A percentile compares a stretch with the other conserved stretches of the same genome.
These are phyloP conservation scores for Artibeus lituratus DNA, from an alignment of 2,797 vertebrate genomes.

Conservation along the genomic window DNA sequence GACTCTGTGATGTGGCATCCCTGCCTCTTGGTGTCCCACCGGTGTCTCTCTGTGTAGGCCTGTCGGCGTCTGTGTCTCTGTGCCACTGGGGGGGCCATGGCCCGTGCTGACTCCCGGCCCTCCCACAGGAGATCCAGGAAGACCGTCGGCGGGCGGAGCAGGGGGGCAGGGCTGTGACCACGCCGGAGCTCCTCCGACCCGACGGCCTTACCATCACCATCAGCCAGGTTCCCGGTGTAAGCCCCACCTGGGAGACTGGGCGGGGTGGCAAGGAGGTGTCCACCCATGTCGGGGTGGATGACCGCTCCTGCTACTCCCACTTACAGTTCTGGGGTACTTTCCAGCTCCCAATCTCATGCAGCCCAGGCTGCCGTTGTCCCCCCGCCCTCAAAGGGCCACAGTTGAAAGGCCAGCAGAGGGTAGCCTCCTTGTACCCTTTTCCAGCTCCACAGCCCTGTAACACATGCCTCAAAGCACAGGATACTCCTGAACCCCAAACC, in stretches of 20 bases:
- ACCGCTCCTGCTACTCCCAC: background rate
- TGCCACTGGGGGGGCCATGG: background rate
- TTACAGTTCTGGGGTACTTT: background rate
- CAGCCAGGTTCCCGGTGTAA: slow-evolving; percentile 91
- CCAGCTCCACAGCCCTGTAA: background rate
- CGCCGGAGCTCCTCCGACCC: slow-evolving; percentile 84
- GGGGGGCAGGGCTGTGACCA: slow-evolving; percentile 90
- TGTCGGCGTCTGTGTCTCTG: slow-evolving; percentile 2
- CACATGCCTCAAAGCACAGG: background rate
- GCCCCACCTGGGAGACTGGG: slow-evolving; percentile 53
- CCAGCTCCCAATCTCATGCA: background rate
- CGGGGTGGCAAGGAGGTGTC: background rate
- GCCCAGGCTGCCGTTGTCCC: background rate
- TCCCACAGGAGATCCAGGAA: slow-evolving; percentile 95
- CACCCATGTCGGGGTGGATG: background rate
- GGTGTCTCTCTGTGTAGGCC: slow-evolving; percentile 40
- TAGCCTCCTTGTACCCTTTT: background rate
- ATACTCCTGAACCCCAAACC: background rate
- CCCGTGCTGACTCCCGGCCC: slow-evolving; percentile 52
- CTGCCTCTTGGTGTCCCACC: slow-evolving; percentile 21
- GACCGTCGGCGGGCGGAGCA: slow-evolving; percentile 94
- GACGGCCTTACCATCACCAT: slow-evolving; percentile 96
- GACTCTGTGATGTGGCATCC: background rate
- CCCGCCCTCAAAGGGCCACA: background rate
- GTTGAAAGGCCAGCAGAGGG: background rate